Evolutionary conservation across 2,797 vertebrate genomes (phyloP), one percentile per base, ranked within the genome.

Genomic region (Florisuga fusca): DNA sequence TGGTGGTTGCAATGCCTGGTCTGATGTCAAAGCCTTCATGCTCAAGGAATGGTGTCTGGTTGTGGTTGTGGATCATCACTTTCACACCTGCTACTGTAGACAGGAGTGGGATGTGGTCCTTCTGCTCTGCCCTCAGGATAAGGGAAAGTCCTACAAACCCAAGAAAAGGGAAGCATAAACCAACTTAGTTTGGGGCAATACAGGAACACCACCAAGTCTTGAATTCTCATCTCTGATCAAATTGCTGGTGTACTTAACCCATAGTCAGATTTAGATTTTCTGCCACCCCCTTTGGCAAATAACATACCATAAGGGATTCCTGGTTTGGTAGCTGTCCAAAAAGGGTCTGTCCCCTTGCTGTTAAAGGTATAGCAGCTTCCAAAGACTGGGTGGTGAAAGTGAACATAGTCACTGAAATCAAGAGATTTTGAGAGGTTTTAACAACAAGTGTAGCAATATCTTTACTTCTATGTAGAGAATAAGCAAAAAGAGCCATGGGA

Each of bases 361-460:
- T 97, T 97, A 15, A 98, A 97, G 6, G 98, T 98, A 33, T 97
- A 97, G 89, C 98, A 98, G 86, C 96, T 98, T 75, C 98, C 97
- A 6, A 97, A 98, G 74, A 93, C 94, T 0, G 97, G 96, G 61
- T 98, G 98, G 57, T 98, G 96, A 53, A 96, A 97, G 4, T 93
- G 95, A 53, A 55, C 15, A 1, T 96, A 95, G 82, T 97, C 94
- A 20, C 98, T 98, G 93, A 16, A 92, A 90, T 2, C 9, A 45
- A 80, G 72, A 88, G 6, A 64, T n/a, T 72, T 20, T 2, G 58
- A 58, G 19, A 41, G 17, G 17, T 6, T 89, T 93, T 58, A 34
- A 20, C 38, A 1, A 15, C 0, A 15, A 57, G 22, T 0, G 7
- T 7, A 63, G 18, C 26, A 34, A 41, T 13, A 41, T 41, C 38